These are phyloP conservation scores for Isichthys henryi DNA, from an alignment of 2,113 vertebrate species.

Conservation along the genomic window DNA sequence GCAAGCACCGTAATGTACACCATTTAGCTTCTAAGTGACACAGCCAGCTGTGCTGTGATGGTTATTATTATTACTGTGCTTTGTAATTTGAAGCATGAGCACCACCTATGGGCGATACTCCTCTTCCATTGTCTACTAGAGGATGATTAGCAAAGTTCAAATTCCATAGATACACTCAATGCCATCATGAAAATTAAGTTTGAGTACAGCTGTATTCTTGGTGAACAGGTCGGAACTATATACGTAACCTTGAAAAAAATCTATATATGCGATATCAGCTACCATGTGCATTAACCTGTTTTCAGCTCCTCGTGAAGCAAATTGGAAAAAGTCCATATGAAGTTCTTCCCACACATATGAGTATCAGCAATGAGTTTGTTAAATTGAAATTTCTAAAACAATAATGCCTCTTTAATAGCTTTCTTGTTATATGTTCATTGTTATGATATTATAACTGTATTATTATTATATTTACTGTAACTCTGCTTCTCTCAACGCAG, in stretches of 20 bases:
- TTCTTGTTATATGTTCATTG: not conserved
- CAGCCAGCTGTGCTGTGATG: not conserved
- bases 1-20: not conserved
- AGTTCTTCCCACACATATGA: not conserved
- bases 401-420: not conserved
- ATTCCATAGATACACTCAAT: not conserved
- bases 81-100: not conserved
- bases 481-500: not conserved
- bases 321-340: not conserved
- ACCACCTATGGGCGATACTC: not conserved
- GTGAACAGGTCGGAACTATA: not conserved
- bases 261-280: not conserved
- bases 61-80: not conserved
- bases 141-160: not conserved
- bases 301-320: not conserved
- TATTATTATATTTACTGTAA: not conserved
- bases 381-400: not conserved
- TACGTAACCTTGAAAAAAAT: not conserved
- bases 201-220: not conserved
- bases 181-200: not conserved
- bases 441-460: not conserved
- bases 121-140: not conserved
- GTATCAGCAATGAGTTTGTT: not conserved
- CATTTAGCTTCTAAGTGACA: not conserved
- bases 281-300: not conserved